These are phyloP conservation scores for Rana temporaria DNA, from an alignment of 2,113 vertebrate species.

Conservation along the genomic window DNA sequence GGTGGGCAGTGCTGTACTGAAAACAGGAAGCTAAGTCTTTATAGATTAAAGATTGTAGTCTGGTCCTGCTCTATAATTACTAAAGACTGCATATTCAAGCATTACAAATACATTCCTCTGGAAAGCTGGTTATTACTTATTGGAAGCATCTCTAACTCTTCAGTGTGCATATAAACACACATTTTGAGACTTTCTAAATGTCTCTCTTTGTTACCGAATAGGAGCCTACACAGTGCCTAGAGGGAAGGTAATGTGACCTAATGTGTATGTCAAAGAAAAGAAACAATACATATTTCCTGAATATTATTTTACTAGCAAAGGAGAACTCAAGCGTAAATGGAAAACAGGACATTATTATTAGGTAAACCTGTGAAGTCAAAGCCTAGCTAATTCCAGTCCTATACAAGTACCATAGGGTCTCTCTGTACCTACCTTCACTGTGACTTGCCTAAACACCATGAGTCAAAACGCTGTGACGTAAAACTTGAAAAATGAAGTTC, in stretches of 20 bases:
- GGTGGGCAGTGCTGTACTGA: background rate
- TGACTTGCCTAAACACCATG: no score
- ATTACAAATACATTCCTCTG: slow-evolving; percentile 6
- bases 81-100: background rate
- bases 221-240: background rate
- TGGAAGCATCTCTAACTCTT: background rate
- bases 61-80: slow-evolving; percentile 3
- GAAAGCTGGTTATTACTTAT: background rate
- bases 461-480: no score
- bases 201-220: background rate
- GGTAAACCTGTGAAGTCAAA: no score
- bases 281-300: no score
- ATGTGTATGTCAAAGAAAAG: no score
- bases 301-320: no score
- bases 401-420: no score
- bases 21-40: background rate
- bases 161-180: background rate
- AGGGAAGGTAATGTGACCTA: background rate
- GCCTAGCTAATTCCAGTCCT: no score
- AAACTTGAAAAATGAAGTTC: no score
- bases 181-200: background rate
- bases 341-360: no score
- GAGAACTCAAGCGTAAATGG: no score
- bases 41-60: background rate
- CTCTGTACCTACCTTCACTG: no score